Evolutionary conservation across 2,797 vertebrate species (phyloP).

Genomic region (Sciurus vulgaris): DNA sequence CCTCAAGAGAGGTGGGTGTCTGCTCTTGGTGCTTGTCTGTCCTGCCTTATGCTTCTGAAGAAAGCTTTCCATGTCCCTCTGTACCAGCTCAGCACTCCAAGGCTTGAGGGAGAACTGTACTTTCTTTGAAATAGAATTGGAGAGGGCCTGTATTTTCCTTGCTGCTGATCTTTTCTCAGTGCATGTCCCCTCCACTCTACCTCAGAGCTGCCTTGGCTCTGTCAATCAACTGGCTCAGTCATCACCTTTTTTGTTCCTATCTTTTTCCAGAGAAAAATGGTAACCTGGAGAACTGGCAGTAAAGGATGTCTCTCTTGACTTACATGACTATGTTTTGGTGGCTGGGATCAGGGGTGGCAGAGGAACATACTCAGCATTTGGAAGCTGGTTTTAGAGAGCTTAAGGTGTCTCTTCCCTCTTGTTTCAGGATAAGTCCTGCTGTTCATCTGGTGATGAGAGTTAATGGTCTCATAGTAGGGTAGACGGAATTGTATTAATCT

Average conservation of each 20-base stretch:
- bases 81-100: neutral
- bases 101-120: neutral
- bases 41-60: slow-evolving; percentile 17
- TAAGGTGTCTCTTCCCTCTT: slow-evolving; percentile 36
- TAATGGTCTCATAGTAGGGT: neutral
- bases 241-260: slow-evolving; percentile 4
- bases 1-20: neutral
- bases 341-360: neutral
- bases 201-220: neutral
- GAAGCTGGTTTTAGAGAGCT: neutral
- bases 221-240: neutral
- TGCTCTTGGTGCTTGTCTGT: slow-evolving; percentile 3
- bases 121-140: slow-evolving; percentile 41
- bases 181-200: neutral
- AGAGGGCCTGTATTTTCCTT: slow-evolving; percentile 18
- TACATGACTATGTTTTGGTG: neutral
- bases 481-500: slow-evolving; percentile 5
- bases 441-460: slow-evolving; percentile 47
- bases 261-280: slow-evolving; percentile 55
- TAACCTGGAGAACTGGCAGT: neutral
- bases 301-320: neutral
- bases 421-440: slow-evolving; percentile 70
- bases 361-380: slow-evolving; percentile 8
- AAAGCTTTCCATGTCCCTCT: neutral
- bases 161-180: neutral